Conservation (phyloP, 2,113 vertebrate genomes). For the Pedionomus torquatus region DNA sequence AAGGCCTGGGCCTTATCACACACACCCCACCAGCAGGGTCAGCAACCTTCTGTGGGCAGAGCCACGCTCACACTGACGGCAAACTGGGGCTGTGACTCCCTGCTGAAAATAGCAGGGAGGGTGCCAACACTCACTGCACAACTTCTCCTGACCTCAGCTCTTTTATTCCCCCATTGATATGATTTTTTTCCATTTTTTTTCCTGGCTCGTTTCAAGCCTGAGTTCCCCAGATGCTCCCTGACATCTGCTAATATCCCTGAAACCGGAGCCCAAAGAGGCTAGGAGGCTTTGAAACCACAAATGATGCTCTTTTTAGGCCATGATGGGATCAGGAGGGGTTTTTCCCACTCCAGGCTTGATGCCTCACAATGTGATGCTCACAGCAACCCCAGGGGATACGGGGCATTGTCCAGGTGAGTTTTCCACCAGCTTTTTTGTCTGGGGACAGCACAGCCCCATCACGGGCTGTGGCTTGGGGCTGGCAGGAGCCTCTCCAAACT, state of each 20-base stretch:
- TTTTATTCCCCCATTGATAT: background rate
- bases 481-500: background rate
- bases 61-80: fast-evolving
- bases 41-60: background rate
- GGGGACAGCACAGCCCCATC: background rate
- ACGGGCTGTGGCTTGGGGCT: background rate
- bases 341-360: background rate
- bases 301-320: background rate
- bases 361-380: fast-evolving
- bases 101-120: background rate
- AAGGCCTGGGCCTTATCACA: background rate
- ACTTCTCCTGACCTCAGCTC: background rate
- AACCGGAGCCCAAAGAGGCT: background rate
- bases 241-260: conserved; percentile 13
- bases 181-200: background rate
- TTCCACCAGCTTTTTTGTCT: background rate
- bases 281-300: background rate
- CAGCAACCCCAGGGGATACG: fast-evolving
- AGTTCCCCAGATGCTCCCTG: background rate
- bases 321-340: background rate
- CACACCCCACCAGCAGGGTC: fast-evolving
- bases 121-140: background rate
- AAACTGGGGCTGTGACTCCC: background rate
- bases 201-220: conserved; percentile 31
- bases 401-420: background rate